phyloP scores from a whole-genome alignment of 2,888 invertebrate species.

The Tenthredo livida region DNA sequence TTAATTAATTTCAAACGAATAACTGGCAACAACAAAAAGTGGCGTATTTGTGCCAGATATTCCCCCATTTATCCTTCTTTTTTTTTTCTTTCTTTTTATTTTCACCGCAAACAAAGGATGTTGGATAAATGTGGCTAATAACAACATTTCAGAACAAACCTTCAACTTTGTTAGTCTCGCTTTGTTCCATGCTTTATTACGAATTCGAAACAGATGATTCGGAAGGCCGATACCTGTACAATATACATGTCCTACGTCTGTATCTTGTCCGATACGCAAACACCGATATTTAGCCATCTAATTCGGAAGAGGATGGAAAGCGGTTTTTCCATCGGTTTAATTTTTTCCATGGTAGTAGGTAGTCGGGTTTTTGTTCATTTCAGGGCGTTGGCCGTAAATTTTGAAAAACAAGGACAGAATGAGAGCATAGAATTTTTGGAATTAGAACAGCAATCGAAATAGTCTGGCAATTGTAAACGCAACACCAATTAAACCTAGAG shows the following conservation, averaged over 20 bases:
- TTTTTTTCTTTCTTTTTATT: neutral
- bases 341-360: neutral
- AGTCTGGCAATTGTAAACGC: neutral
- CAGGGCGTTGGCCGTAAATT: neutral
- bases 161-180: slow-evolving; percentile 1
- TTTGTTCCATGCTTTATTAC: neutral
- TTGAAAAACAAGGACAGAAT: neutral
- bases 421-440: neutral
- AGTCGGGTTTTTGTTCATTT: neutral
- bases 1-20: slow-evolving; percentile 46
- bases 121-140: slow-evolving; percentile 28
- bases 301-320: neutral
- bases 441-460: neutral
- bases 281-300: neutral
- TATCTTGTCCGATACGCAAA: neutral
- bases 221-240: neutral
- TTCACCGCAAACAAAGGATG: slow-evolving; percentile 8
- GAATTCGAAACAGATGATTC: slow-evolving; percentile 8
- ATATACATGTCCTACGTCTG: no score
- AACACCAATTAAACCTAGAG: slow-evolving; percentile 12
- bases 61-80: neutral
- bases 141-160: slow-evolving; percentile 29
- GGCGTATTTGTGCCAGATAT: neutral
- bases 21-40: slow-evolving; percentile 12
- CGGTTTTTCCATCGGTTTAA: neutral